Base-by-base conservation (phyloP, 2,113 vertebrate genomes). In the Gymnarchus niloticus region DNA sequence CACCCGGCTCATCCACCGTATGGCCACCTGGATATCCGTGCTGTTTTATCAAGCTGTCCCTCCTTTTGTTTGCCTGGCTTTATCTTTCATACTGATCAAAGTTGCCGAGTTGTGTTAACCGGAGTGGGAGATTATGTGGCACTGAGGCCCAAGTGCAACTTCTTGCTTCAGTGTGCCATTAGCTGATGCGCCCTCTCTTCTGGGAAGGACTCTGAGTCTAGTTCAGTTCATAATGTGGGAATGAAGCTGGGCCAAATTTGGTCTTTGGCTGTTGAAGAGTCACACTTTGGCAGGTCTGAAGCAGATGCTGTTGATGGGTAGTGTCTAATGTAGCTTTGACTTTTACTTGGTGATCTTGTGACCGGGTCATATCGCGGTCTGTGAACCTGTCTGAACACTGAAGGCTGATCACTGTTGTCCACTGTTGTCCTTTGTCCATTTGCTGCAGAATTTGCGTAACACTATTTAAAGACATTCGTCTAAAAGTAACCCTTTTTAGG, bases 401-500 rank as follows among this genome's bases (percentile, higher is more conserved):
- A 73, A 41, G 65, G 12, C 52, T 54, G 52, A 17, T 54, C 52
- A 14, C 12, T 54, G 5, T 73, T 41, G 19, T n/a, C n/a, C n/a
- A n/a, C n/a, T n/a, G 65, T 33, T 6, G 65, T 10, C 65, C 37
- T 37, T 73, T 73, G 65, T 73, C 65, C 41, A 28, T 17, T 19
- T 41, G 33, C 65, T 21, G 28, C 19, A 73, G 65, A 10, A 41
- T 37, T 41, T 41, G 65, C 41, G 65, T 73, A 33, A 37, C 33
- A 33, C 65, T 73, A 73, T 73, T 73, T 73, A 73, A 73, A 73
- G 65, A 33, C 65, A 73, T 73, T 73, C 33, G 33, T 41, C 41
- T 73, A 33, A 73, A 73, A 73, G 65, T 73, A 73, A 73, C 65
- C 33, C 61, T 69, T 69, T 37, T 17, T 69, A 69, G 33, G 28